Percentiles rank a stretch among this genome's conserved stretches.
Conservation (phyloP, 2,797 vertebrate genomes). For the Staurois parvus region DNA sequence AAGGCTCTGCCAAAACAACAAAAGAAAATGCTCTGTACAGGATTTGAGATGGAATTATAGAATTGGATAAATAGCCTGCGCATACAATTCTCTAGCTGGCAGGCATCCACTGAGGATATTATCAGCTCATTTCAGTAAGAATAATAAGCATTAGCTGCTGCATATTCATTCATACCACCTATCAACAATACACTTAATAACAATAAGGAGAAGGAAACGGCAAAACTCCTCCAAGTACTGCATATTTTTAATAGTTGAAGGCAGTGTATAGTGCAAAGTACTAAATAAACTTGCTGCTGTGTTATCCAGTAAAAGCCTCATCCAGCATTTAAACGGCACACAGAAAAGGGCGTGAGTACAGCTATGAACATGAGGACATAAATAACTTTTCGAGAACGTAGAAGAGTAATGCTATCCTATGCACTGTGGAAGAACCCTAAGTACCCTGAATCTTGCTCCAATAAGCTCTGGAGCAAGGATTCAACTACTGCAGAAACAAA, state of each 20-base stretch:
- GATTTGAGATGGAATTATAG: constrained; percentile 17
- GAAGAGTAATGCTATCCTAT: constrained; percentile 36
- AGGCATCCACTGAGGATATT: constrained; percentile 26
- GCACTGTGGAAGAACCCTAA: constrained; percentile 37
- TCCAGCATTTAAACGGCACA: constrained; percentile 46
- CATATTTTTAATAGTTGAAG: constrained; percentile 11
- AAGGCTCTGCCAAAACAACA: constrained; percentile 82
- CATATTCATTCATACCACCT: constrained; percentile 24
- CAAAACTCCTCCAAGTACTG: background rate
- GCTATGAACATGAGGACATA: constrained; percentile 49
- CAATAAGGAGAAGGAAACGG: background rate
- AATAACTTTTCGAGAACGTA: constrained; percentile 43
- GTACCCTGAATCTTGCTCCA: constrained; percentile 29
- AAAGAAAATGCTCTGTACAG: constrained; percentile 13
- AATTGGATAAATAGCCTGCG: background rate
- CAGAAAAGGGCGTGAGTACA: constrained; percentile 43
- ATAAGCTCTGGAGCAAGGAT: constrained; percentile 24
- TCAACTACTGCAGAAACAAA: constrained; percentile 1
- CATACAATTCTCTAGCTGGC: constrained; percentile 1
- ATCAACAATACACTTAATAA: constrained; percentile 33
- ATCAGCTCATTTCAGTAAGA: constrained; percentile 39
- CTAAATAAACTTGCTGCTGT: constrained; percentile 26
- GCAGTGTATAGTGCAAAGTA: background rate
- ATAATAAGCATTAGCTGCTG: constrained; percentile 40
- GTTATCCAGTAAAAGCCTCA: constrained; percentile 44